Evolutionary conservation across 1,140 invertebrate genomes (phyloP), one percentile per base, ranked within the genome.

Genomic region (Aleiodes sp.): DNA sequence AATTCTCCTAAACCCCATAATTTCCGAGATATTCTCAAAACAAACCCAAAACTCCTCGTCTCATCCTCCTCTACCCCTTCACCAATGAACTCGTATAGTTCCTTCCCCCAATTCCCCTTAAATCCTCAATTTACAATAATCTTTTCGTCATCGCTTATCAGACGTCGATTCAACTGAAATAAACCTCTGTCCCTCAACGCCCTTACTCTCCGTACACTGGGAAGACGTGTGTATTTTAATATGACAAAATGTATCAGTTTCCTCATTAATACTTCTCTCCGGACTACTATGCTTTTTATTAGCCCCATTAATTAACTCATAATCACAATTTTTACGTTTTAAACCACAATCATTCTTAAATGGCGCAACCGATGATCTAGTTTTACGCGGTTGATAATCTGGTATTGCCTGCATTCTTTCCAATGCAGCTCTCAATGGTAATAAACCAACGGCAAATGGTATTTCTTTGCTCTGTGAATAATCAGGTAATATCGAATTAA

Each of bases 361-460:
- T 0, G 83, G 77, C 4, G 82, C 78, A 12, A 81, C 82, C 0
- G 83, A 86, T 1, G 85, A 87, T 24, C 86, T 74, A 3, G 86
- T 87, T 75, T 87, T 87, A 3, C 86, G 73, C 4, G 87, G 86
- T 10, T 87, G 87, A 73, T 88, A 84, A 75, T 87, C 87, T 0
- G 82, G 79, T 46, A 81, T 87, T 1, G 85, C 83, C 66, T 87
- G 86, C 79, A 87, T 85, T 67, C 82, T 83, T 56, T 87, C 87
- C 0, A 88, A 59, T 19, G 86, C 86, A 16, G 85, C 84, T 35
- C 84, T 77, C 4, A 87, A 56, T 12, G 87, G 86, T 37, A 87
- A 70, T 16, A 88, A 68, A 2, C 86, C 86, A 14, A 88, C 85
- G 2, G 86, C 86, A 65, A 85, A 87, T 3, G 86, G 87, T 46